Conservation (phyloP, 2,888 invertebrate genomes). For the Cheilosia pagana region DNA sequence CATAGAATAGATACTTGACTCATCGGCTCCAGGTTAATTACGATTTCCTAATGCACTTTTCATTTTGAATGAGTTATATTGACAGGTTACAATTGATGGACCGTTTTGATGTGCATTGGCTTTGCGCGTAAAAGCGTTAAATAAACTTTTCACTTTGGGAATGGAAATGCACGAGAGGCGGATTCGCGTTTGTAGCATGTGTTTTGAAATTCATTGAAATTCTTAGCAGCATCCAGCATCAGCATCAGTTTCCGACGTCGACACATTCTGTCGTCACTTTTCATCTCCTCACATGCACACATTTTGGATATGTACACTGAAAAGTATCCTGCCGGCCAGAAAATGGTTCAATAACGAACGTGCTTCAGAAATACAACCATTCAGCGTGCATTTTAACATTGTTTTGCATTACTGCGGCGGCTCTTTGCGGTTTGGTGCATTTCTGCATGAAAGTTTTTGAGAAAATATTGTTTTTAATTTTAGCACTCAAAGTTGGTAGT, state of each 20-base stretch:
- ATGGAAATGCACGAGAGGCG: conserved; percentile 19
- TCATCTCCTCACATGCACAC: not conserved
- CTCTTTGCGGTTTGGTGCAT: conserved; percentile 26
- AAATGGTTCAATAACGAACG: conserved; percentile 55
- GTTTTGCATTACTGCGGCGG: conserved; percentile 48
- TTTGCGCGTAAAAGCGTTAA: conserved; percentile 22
- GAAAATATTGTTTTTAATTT: conserved; percentile 58
- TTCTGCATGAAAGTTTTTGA: conserved; percentile 38
- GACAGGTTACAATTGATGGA: conserved; percentile 47
- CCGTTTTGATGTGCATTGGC: conserved; percentile 24
- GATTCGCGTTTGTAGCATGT: conserved; percentile 27
- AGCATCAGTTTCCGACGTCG: conserved; percentile 47
- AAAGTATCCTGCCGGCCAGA: conserved; percentile 38
- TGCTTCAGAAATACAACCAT: conserved; percentile 44
- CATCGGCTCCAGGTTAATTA: conserved; percentile 30
- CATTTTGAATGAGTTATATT: conserved; percentile 17
- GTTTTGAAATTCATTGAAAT: conserved; percentile 41
- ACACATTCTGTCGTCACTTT: conserved; percentile 63
- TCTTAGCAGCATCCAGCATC: conserved; percentile 9
- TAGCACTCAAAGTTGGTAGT: conserved; percentile 16
- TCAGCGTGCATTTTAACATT: conserved; percentile 64
- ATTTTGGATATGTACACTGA: not conserved
- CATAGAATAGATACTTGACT: conserved; percentile 21
- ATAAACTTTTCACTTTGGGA: conserved; percentile 49
- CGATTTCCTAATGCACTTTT: conserved; percentile 42